Percentiles rank a stretch among this genome's conserved stretches.
Evolutionary conservation across 2,797 vertebrate species (phyloP).

Genomic region (Acomys russatus): DNA sequence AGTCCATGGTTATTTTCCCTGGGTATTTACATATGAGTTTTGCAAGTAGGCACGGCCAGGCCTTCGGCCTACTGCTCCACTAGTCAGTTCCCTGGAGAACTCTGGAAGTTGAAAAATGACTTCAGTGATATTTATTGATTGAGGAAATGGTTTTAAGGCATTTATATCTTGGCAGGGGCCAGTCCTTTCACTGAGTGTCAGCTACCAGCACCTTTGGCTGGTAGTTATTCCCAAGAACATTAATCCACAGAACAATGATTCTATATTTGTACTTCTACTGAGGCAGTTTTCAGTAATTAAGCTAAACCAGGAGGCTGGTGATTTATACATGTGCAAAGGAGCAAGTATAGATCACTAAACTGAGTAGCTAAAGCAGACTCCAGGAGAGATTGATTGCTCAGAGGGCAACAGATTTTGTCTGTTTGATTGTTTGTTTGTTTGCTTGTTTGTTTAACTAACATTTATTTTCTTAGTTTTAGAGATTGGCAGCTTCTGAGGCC

Average conservation of each 20-base stretch:
- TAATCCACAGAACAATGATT: slow-evolving; percentile 1
- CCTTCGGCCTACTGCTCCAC: background rate
- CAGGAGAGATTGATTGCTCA: background rate
- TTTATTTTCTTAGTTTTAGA: background rate
- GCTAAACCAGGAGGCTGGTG: background rate
- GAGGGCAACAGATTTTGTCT: background rate
- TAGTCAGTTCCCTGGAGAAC: background rate
- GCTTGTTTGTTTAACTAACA: background rate
- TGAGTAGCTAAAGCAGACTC: background rate
- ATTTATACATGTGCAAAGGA: background rate
- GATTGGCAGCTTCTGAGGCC: too few species aligned
- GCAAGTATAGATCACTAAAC: background rate
- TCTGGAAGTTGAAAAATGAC: background rate
- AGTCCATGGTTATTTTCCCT: background rate
- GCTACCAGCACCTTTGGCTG: background rate
- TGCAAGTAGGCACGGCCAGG: background rate
- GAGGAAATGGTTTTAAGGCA: background rate
- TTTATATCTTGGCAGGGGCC: background rate
- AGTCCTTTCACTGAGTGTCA: background rate
- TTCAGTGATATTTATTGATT: slow-evolving; percentile 28
- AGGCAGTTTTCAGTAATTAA: slow-evolving; percentile 54
- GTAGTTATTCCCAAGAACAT: background rate
- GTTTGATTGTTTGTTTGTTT: too few species aligned
- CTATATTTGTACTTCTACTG: background rate
- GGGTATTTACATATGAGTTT: slow-evolving; percentile 27